These are phyloP conservation scores for Smutsia gigantea DNA, from an alignment of 2,797 vertebrate species.

Conservation along the genomic window DNA sequence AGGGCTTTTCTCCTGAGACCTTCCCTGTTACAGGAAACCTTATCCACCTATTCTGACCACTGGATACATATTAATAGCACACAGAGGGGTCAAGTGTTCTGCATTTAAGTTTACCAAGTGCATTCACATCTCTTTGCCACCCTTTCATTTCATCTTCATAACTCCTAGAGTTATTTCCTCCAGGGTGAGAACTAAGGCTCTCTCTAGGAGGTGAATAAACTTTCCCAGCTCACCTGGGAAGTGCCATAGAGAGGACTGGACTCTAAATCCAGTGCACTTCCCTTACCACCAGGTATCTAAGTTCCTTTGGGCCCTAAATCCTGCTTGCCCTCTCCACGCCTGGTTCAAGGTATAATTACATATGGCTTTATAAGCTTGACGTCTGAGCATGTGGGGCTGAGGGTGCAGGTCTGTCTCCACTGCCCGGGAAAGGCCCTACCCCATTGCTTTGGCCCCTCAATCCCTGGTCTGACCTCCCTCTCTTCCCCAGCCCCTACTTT, in stretches of 20 bases:
- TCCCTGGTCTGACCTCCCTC: background rate
- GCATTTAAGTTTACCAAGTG: background rate
- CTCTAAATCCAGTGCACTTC: background rate
- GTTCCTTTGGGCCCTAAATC: background rate
- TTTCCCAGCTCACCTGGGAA: background rate
- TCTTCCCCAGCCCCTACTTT: fast-evolving
- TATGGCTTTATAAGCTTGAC: background rate
- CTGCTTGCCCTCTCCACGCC: background rate
- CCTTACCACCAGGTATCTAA: background rate
- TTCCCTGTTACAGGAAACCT: background rate
- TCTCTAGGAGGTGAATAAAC: background rate
- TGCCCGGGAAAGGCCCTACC: no score
- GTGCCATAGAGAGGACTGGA: background rate
- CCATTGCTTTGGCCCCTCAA: background rate
- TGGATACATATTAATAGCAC: background rate
- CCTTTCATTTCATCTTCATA: background rate
- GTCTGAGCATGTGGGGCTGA: background rate
- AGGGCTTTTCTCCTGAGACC: background rate
- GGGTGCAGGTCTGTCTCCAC: background rate
- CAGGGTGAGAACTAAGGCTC: background rate
- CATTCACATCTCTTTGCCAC: background rate
- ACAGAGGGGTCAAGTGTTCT: background rate
- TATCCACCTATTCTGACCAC: background rate
- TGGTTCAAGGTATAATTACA: background rate
- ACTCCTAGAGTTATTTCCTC: background rate